Evolutionary conservation across 2,113 vertebrate genomes (phyloP).

Genomic region (Protomyctophum bolini): DNA sequence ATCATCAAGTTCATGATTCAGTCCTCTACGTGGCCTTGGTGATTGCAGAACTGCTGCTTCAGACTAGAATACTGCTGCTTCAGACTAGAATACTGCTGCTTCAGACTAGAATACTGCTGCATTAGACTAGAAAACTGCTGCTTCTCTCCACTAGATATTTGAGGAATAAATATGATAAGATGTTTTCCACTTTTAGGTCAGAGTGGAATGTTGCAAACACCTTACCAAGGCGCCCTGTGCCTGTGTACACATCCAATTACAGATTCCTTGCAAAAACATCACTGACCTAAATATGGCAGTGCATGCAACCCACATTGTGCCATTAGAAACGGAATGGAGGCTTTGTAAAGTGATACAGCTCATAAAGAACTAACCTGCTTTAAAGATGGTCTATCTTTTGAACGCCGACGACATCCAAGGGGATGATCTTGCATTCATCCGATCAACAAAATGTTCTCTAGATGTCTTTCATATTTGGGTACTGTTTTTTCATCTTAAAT

Average conservation of each 20-base stretch:
- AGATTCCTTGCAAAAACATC: conserved; percentile 37
- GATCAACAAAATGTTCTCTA: conserved; percentile 15
- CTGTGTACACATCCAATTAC: conserved; percentile 36
- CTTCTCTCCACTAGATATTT: conserved; percentile 5
- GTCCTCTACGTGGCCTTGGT: not conserved
- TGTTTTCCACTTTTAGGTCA: conserved; percentile 35
- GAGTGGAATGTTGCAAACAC: conserved; percentile 23
- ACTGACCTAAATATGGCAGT: conserved; percentile 53
- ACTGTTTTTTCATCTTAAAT: not conserved
- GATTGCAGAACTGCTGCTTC: conserved; percentile 2
- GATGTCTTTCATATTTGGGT: conserved; percentile 3
- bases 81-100: no score
- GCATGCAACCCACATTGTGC: conserved; percentile 32
- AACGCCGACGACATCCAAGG: conserved; percentile 4
- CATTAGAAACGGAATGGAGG: conserved; percentile 38
- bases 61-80: not conserved
- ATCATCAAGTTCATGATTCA: no score
- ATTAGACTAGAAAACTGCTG: no score
- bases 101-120: not conserved
- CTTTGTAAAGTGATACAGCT: conserved; percentile 22
- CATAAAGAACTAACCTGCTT: conserved; percentile 17
- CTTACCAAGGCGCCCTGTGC: conserved; percentile 1
- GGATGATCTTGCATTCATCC: conserved; percentile 19
- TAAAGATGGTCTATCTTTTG: conserved; percentile 5
- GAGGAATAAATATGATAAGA: conserved; percentile 16